phyloP scores from a whole-genome alignment of 1,140 invertebrate species.

The Drosophila miranda region DNA sequence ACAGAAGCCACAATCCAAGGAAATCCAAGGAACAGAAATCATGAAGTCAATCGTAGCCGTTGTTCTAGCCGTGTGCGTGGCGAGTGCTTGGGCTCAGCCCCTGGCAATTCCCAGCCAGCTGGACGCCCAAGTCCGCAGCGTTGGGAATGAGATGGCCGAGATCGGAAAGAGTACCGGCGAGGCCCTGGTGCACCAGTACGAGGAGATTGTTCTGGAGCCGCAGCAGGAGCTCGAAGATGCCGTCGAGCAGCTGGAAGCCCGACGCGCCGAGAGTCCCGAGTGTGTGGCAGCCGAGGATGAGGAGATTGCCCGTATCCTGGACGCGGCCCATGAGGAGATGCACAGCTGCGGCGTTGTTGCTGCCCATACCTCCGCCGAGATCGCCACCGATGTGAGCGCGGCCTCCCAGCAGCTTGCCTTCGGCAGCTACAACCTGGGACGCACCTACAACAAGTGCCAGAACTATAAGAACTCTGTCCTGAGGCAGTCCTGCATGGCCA shows the following conservation, averaged over 20 bases:
- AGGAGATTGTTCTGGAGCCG: conserved; percentile 71
- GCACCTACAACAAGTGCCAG: conserved; percentile 60
- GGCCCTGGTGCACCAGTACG: conserved; percentile 53
- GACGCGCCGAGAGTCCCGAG: conserved; percentile 47
- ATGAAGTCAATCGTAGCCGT: conserved; percentile 45
- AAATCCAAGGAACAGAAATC: conserved; percentile 3
- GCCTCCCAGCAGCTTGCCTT: conserved; percentile 71
- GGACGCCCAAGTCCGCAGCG: conserved; percentile 35
- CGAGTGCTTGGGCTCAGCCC: conserved; percentile 37
- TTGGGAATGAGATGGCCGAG: conserved; percentile 53
- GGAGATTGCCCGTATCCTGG: conserved; percentile 42
- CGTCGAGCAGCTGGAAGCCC: conserved; percentile 52
- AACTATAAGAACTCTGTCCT: conserved; percentile 50
- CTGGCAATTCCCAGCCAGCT: conserved; percentile 34
- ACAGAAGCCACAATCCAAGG: conserved; percentile 9
- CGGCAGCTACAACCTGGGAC: conserved; percentile 50
- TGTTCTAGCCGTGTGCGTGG: conserved; percentile 44
- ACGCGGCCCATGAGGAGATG: conserved; percentile 58
- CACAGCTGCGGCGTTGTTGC: conserved; percentile 49
- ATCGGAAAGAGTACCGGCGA: conserved; percentile 53
- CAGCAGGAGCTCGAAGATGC: conserved; percentile 65
- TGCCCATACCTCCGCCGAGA: conserved; percentile 58
- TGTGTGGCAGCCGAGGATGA: conserved; percentile 68
- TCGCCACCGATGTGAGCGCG: conserved; percentile 51
- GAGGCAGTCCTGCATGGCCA: conserved; percentile 50